Evolutionary conservation across 1,140 invertebrate genomes (phyloP), one percentile per base, ranked within the genome.

Genomic region (Phortica variegata): DNA sequence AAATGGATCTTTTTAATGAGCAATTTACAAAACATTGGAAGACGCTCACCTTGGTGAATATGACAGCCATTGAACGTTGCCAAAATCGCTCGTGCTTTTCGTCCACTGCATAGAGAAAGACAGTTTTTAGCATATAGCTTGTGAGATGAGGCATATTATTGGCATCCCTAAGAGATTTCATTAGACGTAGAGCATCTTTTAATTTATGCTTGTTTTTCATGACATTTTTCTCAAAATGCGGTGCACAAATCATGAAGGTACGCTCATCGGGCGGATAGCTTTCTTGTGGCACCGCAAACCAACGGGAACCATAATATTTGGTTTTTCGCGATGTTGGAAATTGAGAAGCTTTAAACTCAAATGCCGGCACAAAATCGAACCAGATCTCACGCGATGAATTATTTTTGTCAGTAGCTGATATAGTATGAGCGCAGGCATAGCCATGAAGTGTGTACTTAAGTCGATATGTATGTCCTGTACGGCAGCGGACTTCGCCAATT

Each of bases 311-410:
- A 10, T 19, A 9, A n/a, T 46, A 21, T 0, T 0, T 3, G n/a
- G 10, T 17, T 16, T 20, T 15, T 34, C 0, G 6, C 13, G 13
- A 60, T 15, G 1, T 2, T 1, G 53, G 53, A 53, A 46, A 62
- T 10, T 56, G 12, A 2, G 7, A 1, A 5, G 43, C 43, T 2
- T n/a, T 1, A 8, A 63, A 63, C 17, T 44, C 46, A 23, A 63
- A 62, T 1, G 52, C 56, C 8, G 56, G 60, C 43, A 63, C 60
- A 49, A 61, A 63, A 41, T 63, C 60, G 34, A 63, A 63, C 3
- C 23, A 47, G 9, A 63, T 63, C 9, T 43, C 37, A 2, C 47
- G 56, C 0, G 16, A 6, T 1, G 17, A 31, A 23, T 59, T 1
- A 1, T 18, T 5, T 0, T 13, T 13, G 8, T 49, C 51, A 3